Conservation (phyloP, 2,888 invertebrate species). For the Liopterus haemorrhoidalis region DNA sequence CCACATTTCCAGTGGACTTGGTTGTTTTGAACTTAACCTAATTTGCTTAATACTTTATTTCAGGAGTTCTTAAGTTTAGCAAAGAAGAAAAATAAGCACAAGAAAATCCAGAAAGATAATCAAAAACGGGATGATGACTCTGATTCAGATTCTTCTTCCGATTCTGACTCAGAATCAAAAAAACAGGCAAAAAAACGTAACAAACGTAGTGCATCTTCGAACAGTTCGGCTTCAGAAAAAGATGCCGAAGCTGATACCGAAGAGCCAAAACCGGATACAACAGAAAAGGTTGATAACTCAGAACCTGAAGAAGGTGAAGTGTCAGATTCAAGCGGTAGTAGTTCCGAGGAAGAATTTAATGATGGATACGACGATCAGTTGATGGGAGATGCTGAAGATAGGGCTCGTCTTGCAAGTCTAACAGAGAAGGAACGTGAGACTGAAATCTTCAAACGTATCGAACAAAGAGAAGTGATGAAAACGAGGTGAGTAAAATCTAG, state of each 20-base stretch:
- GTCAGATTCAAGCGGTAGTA: slow-evolving; percentile 58
- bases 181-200: slow-evolving; percentile 34
- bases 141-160: slow-evolving; percentile 42
- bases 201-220: slow-evolving; percentile 38
- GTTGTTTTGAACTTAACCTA: not conserved
- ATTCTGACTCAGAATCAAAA: slow-evolving; percentile 39
- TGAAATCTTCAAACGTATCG: slow-evolving; percentile 93
- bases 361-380: slow-evolving; percentile 96
- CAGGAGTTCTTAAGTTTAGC: slow-evolving; percentile 77
- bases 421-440: slow-evolving; percentile 97
- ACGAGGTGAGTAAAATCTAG: slow-evolving; percentile 58
- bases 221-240: slow-evolving; percentile 37
- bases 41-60: slow-evolving; percentile 29
- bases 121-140: slow-evolving; percentile 36
- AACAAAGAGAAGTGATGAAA: slow-evolving; percentile 87
- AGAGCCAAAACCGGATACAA: slow-evolving; percentile 44
- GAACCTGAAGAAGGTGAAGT: slow-evolving; percentile 89
- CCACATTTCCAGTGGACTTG: too few relatives aligned
- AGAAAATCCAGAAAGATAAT: slow-evolving; percentile 44
- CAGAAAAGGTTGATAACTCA: slow-evolving; percentile 52
- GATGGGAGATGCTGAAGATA: slow-evolving; percentile 95
- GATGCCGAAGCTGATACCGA: slow-evolving; percentile 41
- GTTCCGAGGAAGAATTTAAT: slow-evolving; percentile 81
- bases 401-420: slow-evolving; percentile 80
- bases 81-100: slow-evolving; percentile 68